Percentiles rank a stretch among this genome's conserved stretches.
phyloP scores from a whole-genome alignment of 1,140 invertebrate species.

The Halesus radiatus region DNA sequence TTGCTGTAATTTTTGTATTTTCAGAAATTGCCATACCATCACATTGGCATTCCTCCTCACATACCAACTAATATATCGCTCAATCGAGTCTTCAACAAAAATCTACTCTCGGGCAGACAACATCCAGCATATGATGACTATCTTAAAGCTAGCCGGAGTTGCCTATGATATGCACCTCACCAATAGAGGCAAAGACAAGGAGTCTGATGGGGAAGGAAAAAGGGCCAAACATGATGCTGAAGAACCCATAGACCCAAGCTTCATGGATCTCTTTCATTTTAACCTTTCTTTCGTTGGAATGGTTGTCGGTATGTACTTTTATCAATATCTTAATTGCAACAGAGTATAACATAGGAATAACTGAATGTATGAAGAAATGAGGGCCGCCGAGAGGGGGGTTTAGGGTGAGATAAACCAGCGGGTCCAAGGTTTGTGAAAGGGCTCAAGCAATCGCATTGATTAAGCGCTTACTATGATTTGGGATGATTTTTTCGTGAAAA shows the following conservation, averaged over 20 bases:
- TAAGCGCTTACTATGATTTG: no score
- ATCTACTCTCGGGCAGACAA: neutral
- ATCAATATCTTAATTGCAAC: neutral
- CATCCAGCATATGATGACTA: slow-evolving; percentile 13
- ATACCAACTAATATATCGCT: neutral
- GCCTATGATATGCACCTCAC: slow-evolving; percentile 34
- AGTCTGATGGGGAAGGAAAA: neutral
- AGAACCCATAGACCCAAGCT: slow-evolving; percentile 10
- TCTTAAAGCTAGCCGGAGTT: slow-evolving; percentile 10
- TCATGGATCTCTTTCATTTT: slow-evolving; percentile 33
- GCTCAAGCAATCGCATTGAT: no score
- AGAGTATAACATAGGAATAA: no score
- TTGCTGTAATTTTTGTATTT: no score
- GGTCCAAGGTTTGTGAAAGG: no score
- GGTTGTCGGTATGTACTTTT: neutral
- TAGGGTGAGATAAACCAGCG: no score
- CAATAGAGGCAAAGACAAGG: neutral
- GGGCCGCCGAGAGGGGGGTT: no score
- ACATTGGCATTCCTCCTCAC: slow-evolving; percentile 3
- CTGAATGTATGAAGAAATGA: no score
- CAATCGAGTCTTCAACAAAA: neutral
- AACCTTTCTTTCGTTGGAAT: slow-evolving; percentile 14
- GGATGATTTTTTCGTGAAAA: no score
- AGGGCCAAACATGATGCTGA: neutral
- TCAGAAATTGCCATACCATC: slow-evolving; percentile 19